These are phyloP conservation scores for Anarsia innoxiella DNA, from an alignment of 2,888 invertebrate genomes.

Conservation along the genomic window DNA sequence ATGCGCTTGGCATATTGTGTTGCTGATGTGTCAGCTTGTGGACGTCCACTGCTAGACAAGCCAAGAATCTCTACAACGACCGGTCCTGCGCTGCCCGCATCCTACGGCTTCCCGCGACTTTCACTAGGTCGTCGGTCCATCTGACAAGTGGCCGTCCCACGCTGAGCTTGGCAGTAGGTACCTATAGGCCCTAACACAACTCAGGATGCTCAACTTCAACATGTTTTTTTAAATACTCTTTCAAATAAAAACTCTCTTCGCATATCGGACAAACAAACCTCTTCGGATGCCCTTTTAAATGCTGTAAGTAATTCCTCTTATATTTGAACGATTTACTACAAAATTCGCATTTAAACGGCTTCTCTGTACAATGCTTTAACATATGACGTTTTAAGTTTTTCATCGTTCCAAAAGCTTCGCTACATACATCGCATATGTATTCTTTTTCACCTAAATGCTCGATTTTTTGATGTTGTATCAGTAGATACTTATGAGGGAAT, in stretches of 20 bases:
- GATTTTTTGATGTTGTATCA: conserved; percentile 27
- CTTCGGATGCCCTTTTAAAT: not conserved
- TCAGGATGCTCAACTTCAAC: conserved; percentile 52
- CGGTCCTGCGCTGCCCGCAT: too few species aligned
- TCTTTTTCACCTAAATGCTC: conserved; percentile 28
- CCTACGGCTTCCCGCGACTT: too few species aligned
- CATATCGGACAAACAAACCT: conserved; percentile 48
- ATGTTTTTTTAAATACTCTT: conserved; percentile 62
- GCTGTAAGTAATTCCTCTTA: too few species aligned
- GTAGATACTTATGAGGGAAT: conserved; percentile 25
- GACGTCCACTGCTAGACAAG: too few species aligned
- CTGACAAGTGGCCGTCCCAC: too few species aligned
- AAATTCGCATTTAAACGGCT: conserved; percentile 7
- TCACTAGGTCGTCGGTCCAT: too few species aligned
- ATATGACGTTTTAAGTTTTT: conserved; percentile 27
- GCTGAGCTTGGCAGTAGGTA: too few species aligned
- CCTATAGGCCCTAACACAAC: not conserved
- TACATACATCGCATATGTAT: conserved; percentile 35
- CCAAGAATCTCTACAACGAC: too few species aligned
- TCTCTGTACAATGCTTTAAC: conserved; percentile 33
- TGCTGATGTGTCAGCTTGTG: too few species aligned
- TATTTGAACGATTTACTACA: not conserved
- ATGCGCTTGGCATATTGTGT: too few species aligned
- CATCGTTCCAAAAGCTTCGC: conserved; percentile 31
- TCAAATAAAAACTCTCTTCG: conserved; percentile 58